Base-by-base conservation (phyloP, 2,797 vertebrate genomes). In the Siniperca obscura region DNA sequence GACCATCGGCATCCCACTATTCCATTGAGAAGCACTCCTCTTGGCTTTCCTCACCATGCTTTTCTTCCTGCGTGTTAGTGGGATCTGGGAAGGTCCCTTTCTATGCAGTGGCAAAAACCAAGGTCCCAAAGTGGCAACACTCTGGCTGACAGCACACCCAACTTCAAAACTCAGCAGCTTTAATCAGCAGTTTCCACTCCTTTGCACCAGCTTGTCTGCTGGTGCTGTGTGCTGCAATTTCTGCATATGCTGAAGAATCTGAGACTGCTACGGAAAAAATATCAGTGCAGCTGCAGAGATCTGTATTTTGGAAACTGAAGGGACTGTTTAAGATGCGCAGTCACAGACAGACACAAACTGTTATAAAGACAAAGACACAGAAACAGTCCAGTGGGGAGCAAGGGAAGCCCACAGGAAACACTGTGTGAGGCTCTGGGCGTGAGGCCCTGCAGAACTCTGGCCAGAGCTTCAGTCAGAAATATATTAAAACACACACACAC, bases 1-100 rank as follows among this genome's bases (percentile, higher is more conserved):
- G 67, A 94, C 93, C 93, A 94, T 92, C 22, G 78, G 88, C 69
- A 95, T 92, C 76, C 89, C 89, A 50, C 80, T 86, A 25, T 93
- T 91, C 90, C 81, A 86, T 13, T 86, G 74, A 77, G 89, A 70
- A 62, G 84, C 42, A 1, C 68, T 83, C 73, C 70, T 91, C 87
- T 56, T 91, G 62, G 74, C 56, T 88, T 85, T 93, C 74, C 81
- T 95, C 88, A 88, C 84, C 91, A 92, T 93, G 62, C 70, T 79
- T 75, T 67, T 42, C 56, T 70, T 62, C 27, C 67, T 82, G 73
- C 1, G 38, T 68, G 40, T 55, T 16, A 52, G 36, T 12, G 40
- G 55, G 56, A 78, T 36, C 69, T 16, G 36, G 3, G 34, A 69
- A 82, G 52, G 55, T 82, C 70, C 72, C 66, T 87, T 72, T 78